A percentile compares a stretch with the other conserved stretches of the same genome.
phyloP scores from a whole-genome alignment of 1,140 invertebrate species.

The Xylocopa sonorina region DNA sequence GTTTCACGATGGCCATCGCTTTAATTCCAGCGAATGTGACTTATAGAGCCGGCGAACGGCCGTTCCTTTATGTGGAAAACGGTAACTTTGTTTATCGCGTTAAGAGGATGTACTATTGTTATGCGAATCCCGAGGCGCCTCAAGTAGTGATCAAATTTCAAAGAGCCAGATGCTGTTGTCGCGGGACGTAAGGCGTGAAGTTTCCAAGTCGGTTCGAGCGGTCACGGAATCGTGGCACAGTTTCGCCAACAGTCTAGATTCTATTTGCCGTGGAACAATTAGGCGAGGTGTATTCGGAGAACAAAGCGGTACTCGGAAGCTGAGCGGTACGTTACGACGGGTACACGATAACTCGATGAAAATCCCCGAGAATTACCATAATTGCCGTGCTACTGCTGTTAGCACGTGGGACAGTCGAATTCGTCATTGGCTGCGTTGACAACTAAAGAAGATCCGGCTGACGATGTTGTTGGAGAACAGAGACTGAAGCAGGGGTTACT shows the following conservation, averaged over 20 bases:
- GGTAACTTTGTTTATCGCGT: background rate
- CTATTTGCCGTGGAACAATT: background rate
- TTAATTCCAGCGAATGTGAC: too few relatives aligned
- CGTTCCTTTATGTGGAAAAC: too few relatives aligned
- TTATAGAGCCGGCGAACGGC: too few relatives aligned
- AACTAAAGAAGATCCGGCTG: background rate
- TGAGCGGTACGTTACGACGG: too few relatives aligned
- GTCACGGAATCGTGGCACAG: background rate
- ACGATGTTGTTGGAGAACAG: slow-evolving; percentile 12
- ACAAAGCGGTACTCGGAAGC: background rate
- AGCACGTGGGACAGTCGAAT: background rate
- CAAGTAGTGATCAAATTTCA: background rate
- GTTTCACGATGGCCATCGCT: too few relatives aligned
- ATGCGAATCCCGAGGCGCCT: background rate
- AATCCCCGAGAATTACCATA: slow-evolving; percentile 21
- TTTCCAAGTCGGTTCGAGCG: too few relatives aligned
- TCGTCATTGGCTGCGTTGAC: background rate
- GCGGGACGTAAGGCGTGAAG: too few relatives aligned
- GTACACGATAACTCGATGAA: background rate
- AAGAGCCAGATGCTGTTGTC: too few relatives aligned
- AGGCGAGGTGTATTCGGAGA: background rate
- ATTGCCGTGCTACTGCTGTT: background rate
- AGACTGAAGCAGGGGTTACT: slow-evolving; percentile 10
- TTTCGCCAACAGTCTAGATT: background rate
- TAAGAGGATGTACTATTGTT: background rate